A percentile compares a stretch with the other conserved stretches of the same genome.
These are phyloP conservation scores for Drosophila nr. perissopoda DNA, from an alignment of 2,888 invertebrate genomes.

Conservation along the genomic window DNA sequence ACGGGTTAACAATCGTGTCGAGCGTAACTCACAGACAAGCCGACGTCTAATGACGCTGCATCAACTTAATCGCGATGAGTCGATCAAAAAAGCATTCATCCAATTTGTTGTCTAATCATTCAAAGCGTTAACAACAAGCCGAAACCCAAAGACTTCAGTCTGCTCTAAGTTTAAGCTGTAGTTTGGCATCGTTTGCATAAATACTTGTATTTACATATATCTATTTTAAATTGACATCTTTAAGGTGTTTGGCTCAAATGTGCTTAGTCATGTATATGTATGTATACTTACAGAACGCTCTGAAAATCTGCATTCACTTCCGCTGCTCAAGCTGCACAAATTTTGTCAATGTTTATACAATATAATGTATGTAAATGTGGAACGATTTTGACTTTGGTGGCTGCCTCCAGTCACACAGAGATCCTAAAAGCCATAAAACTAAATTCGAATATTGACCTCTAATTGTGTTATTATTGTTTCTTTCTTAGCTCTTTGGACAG, in stretches of 20 bases:
- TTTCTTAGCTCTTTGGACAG: neutral
- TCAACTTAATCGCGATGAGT: conserved; percentile 31
- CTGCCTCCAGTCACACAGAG: neutral
- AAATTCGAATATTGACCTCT: conserved; percentile 37
- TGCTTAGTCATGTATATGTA: conserved; percentile 13
- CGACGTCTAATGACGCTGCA: conserved; percentile 20
- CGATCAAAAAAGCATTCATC: conserved; percentile 25
- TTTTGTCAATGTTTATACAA: conserved; percentile 21
- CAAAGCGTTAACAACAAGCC: neutral
- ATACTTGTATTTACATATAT: conserved; percentile 6
- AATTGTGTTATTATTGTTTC: conserved; percentile 11
- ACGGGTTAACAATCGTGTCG: conserved; percentile 29
- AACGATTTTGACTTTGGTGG: conserved; percentile 29
- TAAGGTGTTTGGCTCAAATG: conserved; percentile 11
- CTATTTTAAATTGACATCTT: conserved; percentile 5
- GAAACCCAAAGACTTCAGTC: neutral
- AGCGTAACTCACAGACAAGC: conserved; percentile 19
- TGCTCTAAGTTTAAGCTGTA: neutral
- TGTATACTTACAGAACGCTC: conserved; percentile 6
- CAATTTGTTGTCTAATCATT: conserved; percentile 28
- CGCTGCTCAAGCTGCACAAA: conserved; percentile 19
- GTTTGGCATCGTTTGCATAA: conserved; percentile 32
- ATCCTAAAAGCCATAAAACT: neutral
- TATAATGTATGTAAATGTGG: conserved; percentile 14
- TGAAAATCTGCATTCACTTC: conserved; percentile 24